Evolutionary conservation across 1,140 invertebrate species (phyloP).

Genomic region (Penaeus vannamei): DNA sequence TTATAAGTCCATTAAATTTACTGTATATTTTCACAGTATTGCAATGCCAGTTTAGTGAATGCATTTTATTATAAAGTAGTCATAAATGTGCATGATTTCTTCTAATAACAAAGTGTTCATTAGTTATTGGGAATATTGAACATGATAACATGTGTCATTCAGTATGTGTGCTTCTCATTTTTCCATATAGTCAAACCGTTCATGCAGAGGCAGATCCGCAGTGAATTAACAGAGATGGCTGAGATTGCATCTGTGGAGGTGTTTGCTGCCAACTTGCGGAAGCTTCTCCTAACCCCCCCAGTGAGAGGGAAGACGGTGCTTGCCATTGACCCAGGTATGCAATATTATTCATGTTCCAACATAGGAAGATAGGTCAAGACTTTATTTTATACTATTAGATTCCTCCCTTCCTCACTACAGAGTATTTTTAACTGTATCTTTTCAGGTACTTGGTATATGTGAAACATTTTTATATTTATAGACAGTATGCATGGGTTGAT

Average conservation of each 20-base stretch:
- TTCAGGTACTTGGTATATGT: too few species aligned
- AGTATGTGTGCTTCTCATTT: constrained; percentile 54
- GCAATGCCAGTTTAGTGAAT: not conserved
- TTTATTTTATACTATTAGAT: not conserved
- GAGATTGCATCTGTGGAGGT: constrained; percentile 86
- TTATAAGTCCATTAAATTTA: too few species aligned
- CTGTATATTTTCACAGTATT: not conserved
- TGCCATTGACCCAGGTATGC: constrained; percentile 84
- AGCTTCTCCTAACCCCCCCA: constrained; percentile 84
- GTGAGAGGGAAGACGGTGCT: constrained; percentile 84
- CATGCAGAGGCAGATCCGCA: constrained; percentile 79
- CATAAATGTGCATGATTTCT: too few species aligned
- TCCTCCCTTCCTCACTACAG: too few species aligned
- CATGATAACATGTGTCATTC: too few species aligned
- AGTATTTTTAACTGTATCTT: too few species aligned
- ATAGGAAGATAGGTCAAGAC: not conserved
- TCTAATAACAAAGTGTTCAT: too few species aligned
- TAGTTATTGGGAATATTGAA: too few species aligned
- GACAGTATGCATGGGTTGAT: too few species aligned
- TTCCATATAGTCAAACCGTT: constrained; percentile 76
- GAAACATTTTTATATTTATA: too few species aligned
- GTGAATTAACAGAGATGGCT: constrained; percentile 82
- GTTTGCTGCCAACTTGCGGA: constrained; percentile 87
- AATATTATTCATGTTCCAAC: not conserved
- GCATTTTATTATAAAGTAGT: not conserved